phyloP scores from a whole-genome alignment of 2,888 invertebrate species.

The Platerodrilus igneus region DNA sequence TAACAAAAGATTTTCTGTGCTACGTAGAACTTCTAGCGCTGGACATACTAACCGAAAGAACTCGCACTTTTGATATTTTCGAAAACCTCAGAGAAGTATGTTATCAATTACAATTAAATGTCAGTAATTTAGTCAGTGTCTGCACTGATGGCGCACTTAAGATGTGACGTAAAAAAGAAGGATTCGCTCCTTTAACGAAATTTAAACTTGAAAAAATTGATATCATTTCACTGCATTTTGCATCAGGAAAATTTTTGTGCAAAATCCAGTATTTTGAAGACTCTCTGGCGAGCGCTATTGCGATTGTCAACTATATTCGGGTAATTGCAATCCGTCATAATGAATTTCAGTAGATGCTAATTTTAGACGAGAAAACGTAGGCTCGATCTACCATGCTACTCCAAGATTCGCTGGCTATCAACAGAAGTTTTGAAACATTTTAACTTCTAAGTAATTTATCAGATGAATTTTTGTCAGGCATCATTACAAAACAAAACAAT shows the following conservation, averaged over 20 bases:
- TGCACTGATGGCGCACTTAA: constrained; percentile 1
- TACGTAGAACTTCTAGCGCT: constrained; percentile 1
- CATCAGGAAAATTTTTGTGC: too few species aligned
- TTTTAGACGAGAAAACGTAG: too few species aligned
- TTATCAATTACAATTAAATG: constrained; percentile 4
- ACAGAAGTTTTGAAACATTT: constrained; percentile 1
- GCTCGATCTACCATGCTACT: too few species aligned
- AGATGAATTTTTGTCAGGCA: background rate
- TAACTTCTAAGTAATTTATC: too few species aligned
- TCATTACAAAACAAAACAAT: constrained; percentile 1
- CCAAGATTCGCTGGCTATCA: constrained; percentile 1
- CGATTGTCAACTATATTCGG: constrained; percentile 1
- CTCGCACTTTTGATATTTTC: background rate
- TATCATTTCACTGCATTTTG: background rate
- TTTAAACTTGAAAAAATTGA: background rate
- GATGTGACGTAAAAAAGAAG: constrained; percentile 2
- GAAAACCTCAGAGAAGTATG: background rate
- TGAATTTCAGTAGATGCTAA: constrained; percentile 2
- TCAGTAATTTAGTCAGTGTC: constrained; percentile 3
- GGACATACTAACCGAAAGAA: background rate
- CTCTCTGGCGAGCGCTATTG: too few species aligned
- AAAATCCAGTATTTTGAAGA: too few species aligned
- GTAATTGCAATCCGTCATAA: background rate
- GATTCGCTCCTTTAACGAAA: background rate
- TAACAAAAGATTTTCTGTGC: too few species aligned